Conservation (phyloP, 1,140 invertebrate species). For the Danaus plexippus region DNA sequence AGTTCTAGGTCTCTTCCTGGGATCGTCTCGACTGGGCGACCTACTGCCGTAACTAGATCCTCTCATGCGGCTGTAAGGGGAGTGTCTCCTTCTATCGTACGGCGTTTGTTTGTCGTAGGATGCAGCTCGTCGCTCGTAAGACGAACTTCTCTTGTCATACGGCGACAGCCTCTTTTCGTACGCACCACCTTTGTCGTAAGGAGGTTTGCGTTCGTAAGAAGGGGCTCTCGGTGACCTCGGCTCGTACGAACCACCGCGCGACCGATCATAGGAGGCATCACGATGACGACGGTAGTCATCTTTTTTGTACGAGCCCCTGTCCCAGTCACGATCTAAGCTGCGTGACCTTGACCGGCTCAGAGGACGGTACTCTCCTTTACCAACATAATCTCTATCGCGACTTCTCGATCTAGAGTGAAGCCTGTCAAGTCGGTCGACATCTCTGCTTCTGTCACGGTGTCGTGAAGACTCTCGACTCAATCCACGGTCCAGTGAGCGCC, state of each 20-base stretch:
- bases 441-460: conserved; percentile 48
- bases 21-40: conserved; percentile 69
- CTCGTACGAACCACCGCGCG: conserved; percentile 31
- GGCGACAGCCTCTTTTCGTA: conserved; percentile 61
- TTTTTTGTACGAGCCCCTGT: conserved; percentile 67
- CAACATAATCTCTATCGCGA: conserved; percentile 68
- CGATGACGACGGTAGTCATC: conserved; percentile 67
- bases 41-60: conserved; percentile 60
- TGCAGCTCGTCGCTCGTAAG: conserved; percentile 60
- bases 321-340: conserved; percentile 66
- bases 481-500: conserved; percentile 45
- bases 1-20: conserved; percentile 72
- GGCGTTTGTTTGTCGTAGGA: conserved; percentile 60
- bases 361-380: conserved; percentile 66
- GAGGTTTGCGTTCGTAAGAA: conserved; percentile 60
- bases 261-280: conserved; percentile 55
- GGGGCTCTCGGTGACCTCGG: conserved; percentile 49
- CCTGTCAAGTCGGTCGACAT: conserved; percentile 53
- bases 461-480: conserved; percentile 38
- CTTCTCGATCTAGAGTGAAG: conserved; percentile 69
- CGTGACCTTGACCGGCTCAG: conserved; percentile 59
- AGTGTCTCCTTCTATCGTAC: conserved; percentile 61
- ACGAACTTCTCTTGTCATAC: conserved; percentile 58
- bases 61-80: conserved; percentile 58
- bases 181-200: conserved; percentile 52